Evolutionary conservation across 2,113 vertebrate species (phyloP).

Genomic region (Cygnus buccinator): DNA sequence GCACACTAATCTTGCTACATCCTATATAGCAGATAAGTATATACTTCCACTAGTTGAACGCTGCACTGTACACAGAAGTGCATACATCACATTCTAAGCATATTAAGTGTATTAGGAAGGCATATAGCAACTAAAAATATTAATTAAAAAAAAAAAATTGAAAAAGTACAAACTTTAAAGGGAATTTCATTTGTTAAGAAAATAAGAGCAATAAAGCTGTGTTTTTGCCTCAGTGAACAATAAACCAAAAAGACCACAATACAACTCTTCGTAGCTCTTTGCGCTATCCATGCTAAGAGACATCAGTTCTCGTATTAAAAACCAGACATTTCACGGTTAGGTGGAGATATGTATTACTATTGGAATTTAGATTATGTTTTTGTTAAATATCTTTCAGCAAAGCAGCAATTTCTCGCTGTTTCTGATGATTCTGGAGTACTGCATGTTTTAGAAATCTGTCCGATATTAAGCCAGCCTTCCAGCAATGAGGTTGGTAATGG

Average conservation of each 20-base stretch:
- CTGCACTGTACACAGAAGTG: neutral
- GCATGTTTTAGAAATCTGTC: constrained; percentile 87
- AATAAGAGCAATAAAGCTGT: neutral
- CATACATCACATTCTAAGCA: neutral
- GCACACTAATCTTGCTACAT: neutral
- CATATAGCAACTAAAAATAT: neutral
- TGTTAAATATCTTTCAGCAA: constrained; percentile 75
- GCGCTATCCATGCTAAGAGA: neutral
- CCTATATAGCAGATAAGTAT: neutral
- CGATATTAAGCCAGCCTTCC: constrained; percentile 74
- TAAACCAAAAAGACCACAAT: neutral
- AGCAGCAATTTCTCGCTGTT: constrained; percentile 88
- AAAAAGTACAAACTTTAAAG: neutral
- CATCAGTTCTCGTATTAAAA: neutral
- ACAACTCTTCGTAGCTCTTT: neutral
- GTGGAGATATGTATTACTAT: neutral
- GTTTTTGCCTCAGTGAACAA: neutral
- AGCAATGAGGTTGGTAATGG: constrained; percentile 84
- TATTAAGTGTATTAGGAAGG: neutral
- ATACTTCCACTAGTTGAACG: neutral
- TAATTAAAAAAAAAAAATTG: fast-evolving
- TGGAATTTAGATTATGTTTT: neutral
- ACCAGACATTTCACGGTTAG: neutral
- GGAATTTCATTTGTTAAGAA: neutral
- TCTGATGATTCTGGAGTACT: constrained; percentile 85